Evolutionary conservation across 2,888 invertebrate species (phyloP).

Genomic region (Neoascia interrupta): DNA sequence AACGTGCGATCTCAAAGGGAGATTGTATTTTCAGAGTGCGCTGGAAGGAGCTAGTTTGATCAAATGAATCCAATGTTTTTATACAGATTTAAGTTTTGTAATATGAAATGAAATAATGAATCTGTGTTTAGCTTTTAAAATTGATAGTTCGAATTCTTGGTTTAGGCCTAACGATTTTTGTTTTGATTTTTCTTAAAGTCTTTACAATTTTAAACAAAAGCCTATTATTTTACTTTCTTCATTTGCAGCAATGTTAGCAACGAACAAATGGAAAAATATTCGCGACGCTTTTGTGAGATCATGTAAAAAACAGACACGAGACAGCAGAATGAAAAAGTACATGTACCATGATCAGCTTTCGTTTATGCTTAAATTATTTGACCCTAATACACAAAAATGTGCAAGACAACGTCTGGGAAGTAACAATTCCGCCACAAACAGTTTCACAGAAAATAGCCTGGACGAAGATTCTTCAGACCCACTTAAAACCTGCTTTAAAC

Average conservation of each 20-base stretch:
- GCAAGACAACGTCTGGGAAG: neutral
- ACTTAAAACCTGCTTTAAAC: neutral
- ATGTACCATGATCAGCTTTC: slow-evolving; percentile 35
- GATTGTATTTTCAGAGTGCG: too few relatives aligned
- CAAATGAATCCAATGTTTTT: neutral
- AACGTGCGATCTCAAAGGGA: too few relatives aligned
- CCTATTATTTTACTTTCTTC: neutral
- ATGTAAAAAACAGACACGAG: neutral
- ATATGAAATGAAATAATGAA: too few relatives aligned
- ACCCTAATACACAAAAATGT: neutral
- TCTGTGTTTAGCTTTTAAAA: too few relatives aligned
- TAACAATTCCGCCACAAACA: too few relatives aligned
- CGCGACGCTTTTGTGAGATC: slow-evolving; percentile 34
- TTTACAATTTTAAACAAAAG: neutral
- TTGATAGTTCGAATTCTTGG: too few relatives aligned
- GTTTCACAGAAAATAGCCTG: too few relatives aligned
- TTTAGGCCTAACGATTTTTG: too few relatives aligned
- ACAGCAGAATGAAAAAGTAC: slow-evolving; percentile 29
- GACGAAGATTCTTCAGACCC: too few relatives aligned
- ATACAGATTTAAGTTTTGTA: neutral
- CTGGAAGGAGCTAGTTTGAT: too few relatives aligned
- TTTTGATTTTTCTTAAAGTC: neutral
- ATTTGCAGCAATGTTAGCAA: slow-evolving; percentile 19
- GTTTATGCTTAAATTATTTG: slow-evolving; percentile 28
- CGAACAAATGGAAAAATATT: slow-evolving; percentile 42